Evolutionary conservation across 2,113 vertebrate species (phyloP).

Genomic region (Hydropotes inermis): DNA sequence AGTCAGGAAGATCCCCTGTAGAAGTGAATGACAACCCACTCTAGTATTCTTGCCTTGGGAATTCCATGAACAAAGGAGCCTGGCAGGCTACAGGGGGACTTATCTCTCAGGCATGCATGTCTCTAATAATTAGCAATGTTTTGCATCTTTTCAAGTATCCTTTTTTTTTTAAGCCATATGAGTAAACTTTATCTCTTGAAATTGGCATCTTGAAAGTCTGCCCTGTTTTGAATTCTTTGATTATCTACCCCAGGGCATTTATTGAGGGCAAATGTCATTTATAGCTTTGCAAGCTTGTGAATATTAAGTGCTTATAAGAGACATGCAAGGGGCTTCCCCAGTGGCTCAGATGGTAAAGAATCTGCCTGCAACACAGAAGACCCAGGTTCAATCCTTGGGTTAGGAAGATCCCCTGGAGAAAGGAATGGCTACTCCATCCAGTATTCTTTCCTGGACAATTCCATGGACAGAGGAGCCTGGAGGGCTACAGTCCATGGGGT

Average conservation of each 20-base stretch:
- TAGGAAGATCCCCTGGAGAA: not conserved
- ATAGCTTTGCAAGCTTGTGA: not conserved
- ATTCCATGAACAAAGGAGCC: not conserved
- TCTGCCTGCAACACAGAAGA: not conserved
- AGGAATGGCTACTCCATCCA: not conserved
- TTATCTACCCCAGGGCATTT: not conserved
- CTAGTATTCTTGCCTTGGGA: not conserved
- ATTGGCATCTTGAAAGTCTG: not conserved
- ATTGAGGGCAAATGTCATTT: not conserved
- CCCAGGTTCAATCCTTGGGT: not conserved
- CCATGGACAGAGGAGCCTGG: rapidly evolving
- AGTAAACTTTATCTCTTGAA: not conserved
- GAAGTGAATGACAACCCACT: not conserved
- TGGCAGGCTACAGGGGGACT: not conserved
- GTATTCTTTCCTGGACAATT: not conserved
- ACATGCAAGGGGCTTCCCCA: not conserved
- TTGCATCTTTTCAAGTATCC: not conserved
- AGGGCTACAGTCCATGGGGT: not conserved
- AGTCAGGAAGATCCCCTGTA: not conserved
- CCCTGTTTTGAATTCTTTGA: not conserved
- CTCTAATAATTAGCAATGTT: not conserved
- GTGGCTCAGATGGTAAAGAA: not conserved
- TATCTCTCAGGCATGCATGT: not conserved
- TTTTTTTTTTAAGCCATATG: not conserved
- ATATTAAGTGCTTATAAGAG: not conserved